A percentile compares a stretch with the other conserved stretches of the same genome.
These are phyloP conservation scores for Tetramorium alpestre DNA, from an alignment of 1,140 invertebrate genomes.

Conservation along the genomic window DNA sequence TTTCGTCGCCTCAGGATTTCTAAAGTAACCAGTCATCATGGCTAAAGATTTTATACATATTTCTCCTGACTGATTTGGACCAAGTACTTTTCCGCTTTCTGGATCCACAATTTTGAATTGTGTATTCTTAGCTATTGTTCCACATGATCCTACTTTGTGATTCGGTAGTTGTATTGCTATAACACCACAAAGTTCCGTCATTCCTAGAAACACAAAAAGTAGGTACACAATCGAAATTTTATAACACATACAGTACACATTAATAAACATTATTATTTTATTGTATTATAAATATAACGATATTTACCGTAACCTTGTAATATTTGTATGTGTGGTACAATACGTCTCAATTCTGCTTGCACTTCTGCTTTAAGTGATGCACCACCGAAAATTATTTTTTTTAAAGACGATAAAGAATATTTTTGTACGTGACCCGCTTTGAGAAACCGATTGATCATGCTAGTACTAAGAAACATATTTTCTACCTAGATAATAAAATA, in stretches of 20 bases:
- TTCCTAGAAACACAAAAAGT: conserved; percentile 59
- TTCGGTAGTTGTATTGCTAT: neutral
- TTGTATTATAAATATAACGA: conserved; percentile 55
- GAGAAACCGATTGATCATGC: conserved; percentile 67
- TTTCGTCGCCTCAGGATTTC: conserved; percentile 86
- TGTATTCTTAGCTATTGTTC: conserved; percentile 65
- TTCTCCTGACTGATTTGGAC: conserved; percentile 84
- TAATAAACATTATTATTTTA: neutral
- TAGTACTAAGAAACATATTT: conserved; percentile 66
- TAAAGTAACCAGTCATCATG: conserved; percentile 85
- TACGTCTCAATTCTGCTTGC: conserved; percentile 43
- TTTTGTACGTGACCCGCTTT: conserved; percentile 40
- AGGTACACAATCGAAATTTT: neutral
- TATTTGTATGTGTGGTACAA: conserved; percentile 62
- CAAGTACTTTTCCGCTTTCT: conserved; percentile 78
- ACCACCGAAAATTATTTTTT: conserved; percentile 70
- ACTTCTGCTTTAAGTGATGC: conserved; percentile 74
- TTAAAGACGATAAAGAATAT: conserved; percentile 62
- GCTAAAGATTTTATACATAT: conserved; percentile 81
- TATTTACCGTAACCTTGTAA: conserved; percentile 73
- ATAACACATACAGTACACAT: neutral
- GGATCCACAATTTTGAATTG: conserved; percentile 81
- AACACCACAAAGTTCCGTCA: conserved; percentile 73
- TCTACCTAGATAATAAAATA: conserved; percentile 52
- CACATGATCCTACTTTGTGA: conserved; percentile 75